phyloP scores from a whole-genome alignment of 2,797 vertebrate species.

The Psittacula echo region DNA sequence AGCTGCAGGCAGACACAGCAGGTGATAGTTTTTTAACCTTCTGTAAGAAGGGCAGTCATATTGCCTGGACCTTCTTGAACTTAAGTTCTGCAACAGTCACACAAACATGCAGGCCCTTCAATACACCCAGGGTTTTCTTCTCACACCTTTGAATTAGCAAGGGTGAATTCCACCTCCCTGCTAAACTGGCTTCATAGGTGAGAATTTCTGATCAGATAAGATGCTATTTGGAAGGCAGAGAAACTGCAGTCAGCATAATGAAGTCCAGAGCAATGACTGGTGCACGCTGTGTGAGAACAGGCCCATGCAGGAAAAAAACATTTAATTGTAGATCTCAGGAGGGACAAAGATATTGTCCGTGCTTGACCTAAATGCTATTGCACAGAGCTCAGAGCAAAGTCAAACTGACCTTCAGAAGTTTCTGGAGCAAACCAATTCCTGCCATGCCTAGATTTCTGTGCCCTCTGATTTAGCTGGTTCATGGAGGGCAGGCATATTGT shows the following conservation, averaged over 20 bases:
- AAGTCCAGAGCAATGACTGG: neutral
- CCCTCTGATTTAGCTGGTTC: neutral
- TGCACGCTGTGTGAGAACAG: rapidly evolving
- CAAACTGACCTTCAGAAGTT: constrained; percentile 18
- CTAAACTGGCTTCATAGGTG: neutral
- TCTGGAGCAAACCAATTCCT: neutral
- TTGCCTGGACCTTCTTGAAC: neutral
- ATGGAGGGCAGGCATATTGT: neutral
- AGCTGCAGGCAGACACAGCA: neutral
- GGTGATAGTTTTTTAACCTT: neutral
- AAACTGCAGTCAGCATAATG: neutral
- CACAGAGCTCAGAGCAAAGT: neutral
- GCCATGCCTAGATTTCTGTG: neutral
- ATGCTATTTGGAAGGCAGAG: neutral
- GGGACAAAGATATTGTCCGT: neutral
- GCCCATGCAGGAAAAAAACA: neutral
- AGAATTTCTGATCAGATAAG: neutral
- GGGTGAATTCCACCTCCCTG: neutral
- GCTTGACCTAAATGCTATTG: neutral
- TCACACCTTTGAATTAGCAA: neutral
- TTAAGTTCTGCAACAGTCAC: neutral
- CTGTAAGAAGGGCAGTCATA: neutral
- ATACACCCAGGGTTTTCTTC: neutral
- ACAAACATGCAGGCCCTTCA: neutral
- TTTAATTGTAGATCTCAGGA: neutral